Evolutionary conservation across 2,113 vertebrate genomes (phyloP).

Genomic region (Indicator indicator): DNA sequence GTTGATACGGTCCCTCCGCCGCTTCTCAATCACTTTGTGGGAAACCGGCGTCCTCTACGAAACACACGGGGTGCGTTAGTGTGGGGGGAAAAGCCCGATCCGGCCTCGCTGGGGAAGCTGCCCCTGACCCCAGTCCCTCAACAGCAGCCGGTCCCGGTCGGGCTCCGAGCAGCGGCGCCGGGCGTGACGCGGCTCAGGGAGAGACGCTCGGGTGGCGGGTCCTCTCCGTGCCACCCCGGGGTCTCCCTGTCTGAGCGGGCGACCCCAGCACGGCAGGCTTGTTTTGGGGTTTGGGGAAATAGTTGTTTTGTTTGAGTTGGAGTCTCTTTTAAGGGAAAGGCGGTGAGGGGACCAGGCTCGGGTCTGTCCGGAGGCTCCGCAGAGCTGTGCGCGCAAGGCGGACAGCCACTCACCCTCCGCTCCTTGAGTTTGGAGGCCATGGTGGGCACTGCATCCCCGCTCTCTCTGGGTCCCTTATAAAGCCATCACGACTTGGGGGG

Average conservation of each 20-base stretch:
- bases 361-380: background rate
- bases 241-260: background rate
- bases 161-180: background rate
- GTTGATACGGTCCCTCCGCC: slow-evolving; percentile 94
- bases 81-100: background rate
- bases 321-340: background rate
- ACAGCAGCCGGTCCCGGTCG: background rate
- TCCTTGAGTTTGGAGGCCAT: slow-evolving; percentile 93
- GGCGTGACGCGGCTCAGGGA: background rate
- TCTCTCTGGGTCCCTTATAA: slow-evolving; percentile 83
- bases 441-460: slow-evolving; percentile 73
- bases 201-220: background rate
- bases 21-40: slow-evolving; percentile 97
- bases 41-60: slow-evolving; percentile 92
- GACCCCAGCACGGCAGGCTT: background rate
- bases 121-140: background rate
- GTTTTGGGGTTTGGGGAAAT: background rate
- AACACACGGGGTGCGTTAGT: background rate
- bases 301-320: background rate
- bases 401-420: slow-evolving; percentile 85
- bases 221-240: background rate
- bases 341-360: background rate
- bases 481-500: slow-evolving; percentile 79
- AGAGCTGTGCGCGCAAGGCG: slow-evolving; percentile 29
- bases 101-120: background rate